A percentile compares a stretch with the other conserved stretches of the same genome.
phyloP scores from a whole-genome alignment of 2,888 invertebrate species.

The Melitaea athalia region DNA sequence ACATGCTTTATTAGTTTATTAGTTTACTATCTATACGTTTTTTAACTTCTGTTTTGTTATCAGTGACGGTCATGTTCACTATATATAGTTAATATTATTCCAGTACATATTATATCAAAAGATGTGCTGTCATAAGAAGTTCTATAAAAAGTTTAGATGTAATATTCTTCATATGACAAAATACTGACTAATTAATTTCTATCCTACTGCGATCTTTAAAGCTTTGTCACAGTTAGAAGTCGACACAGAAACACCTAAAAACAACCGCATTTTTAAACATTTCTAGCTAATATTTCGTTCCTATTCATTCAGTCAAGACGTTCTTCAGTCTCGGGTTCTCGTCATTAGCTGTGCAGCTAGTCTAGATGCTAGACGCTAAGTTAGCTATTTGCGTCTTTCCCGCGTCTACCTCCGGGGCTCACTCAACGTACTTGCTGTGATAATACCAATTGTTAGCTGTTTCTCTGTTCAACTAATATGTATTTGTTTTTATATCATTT shows the following conservation, averaged over 20 bases:
- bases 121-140: no score
- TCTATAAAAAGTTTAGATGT: no score
- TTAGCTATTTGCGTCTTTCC: conserved; percentile 28
- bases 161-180: no score
- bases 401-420: conserved; percentile 20
- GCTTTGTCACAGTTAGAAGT: no score
- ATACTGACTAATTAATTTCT: no score
- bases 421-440: conserved; percentile 8
- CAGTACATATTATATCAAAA: no score
- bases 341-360: conserved; percentile 32
- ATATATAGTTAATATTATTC: no score
- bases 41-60: no score
- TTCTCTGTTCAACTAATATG: neutral
- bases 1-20: no score
- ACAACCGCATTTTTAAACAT: conserved; percentile 14
- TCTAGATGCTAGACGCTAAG: conserved; percentile 24
- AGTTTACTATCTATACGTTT: no score
- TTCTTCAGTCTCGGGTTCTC: conserved; percentile 27
- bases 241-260: neutral
- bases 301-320: conserved; percentile 31
- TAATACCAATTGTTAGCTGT: conserved; percentile 26
- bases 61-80: no score
- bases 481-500: neutral
- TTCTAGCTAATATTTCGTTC: conserved; percentile 22
- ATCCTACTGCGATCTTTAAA: no score